Conservation (phyloP, 2,797 vertebrate genomes). For the Potorous gilbertii region DNA sequence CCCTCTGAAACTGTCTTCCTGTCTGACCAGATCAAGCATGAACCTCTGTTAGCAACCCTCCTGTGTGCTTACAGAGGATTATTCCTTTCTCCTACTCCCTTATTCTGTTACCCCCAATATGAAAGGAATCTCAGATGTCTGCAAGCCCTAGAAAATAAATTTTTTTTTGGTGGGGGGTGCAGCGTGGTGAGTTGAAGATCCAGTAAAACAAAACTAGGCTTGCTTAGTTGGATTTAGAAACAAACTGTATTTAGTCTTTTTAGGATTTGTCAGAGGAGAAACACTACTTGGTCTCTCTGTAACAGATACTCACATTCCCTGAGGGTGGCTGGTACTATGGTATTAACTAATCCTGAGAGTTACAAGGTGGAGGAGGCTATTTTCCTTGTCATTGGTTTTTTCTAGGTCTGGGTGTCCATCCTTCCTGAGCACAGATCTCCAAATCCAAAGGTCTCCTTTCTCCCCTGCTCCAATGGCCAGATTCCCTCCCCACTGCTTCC, state of each 20-base stretch:
- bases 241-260: not conserved
- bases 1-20: too few relatives aligned
- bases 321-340: not conserved
- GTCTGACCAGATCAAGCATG: too few relatives aligned
- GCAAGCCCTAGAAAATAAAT: rapidly evolving
- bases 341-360: not conserved
- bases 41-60: too few relatives aligned
- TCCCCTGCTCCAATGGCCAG: too few relatives aligned
- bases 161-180: not conserved
- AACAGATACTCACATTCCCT: not conserved
- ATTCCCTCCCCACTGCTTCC: not conserved
- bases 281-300: not conserved
- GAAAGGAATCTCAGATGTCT: not conserved
- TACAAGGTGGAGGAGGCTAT: not conserved
- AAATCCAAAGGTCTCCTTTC: not conserved
- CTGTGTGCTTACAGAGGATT: too few relatives aligned
- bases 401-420: not conserved
- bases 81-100: not conserved
- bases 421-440: not conserved
- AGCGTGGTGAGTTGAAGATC: not conserved
- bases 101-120: not conserved
- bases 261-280: not conserved
- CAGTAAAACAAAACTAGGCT: not conserved
- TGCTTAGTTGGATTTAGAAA: not conserved
- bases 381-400: not conserved